Conservation (phyloP, 2,888 invertebrate species). For the Marasmarcha lunaedactyla region DNA sequence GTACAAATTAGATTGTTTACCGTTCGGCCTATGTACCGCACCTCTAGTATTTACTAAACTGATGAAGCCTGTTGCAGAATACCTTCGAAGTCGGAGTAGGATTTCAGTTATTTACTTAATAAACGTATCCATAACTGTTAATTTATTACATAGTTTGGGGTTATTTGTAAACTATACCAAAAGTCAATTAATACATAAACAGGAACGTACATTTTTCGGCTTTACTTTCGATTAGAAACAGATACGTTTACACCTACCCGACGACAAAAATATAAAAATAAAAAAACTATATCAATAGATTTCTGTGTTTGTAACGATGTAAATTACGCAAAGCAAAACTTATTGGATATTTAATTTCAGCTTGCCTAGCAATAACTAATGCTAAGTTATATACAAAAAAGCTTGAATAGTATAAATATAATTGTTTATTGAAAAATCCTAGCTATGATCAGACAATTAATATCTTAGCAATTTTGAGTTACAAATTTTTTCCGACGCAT, state of each 20-base stretch:
- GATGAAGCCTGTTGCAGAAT: not conserved
- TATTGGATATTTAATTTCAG: no score
- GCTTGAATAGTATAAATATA: no score
- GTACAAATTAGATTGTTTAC: not conserved
- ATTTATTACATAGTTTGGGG: not conserved
- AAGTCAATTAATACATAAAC: not conserved
- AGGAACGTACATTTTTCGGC: not conserved
- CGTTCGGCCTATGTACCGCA: conserved; percentile 1
- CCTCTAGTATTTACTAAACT: conserved; percentile 2
- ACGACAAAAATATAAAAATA: not conserved
- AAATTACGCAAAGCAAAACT: no score
- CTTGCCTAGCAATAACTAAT: no score
- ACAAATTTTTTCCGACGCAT: no score
- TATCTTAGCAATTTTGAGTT: no score
- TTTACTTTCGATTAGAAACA: not conserved
- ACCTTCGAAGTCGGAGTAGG: not conserved
- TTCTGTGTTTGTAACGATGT: no score
- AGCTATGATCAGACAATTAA: no score
- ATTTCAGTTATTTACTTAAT: not conserved
- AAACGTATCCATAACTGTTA: not conserved
- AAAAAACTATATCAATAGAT: no score
- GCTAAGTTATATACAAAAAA: no score
- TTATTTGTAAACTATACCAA: not conserved
- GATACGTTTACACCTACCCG: not conserved
- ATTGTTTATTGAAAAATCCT: no score